Evolutionary conservation across 1,140 invertebrate genomes (phyloP).

Genomic region (Pachyrhynchus sulphureomaculatus): DNA sequence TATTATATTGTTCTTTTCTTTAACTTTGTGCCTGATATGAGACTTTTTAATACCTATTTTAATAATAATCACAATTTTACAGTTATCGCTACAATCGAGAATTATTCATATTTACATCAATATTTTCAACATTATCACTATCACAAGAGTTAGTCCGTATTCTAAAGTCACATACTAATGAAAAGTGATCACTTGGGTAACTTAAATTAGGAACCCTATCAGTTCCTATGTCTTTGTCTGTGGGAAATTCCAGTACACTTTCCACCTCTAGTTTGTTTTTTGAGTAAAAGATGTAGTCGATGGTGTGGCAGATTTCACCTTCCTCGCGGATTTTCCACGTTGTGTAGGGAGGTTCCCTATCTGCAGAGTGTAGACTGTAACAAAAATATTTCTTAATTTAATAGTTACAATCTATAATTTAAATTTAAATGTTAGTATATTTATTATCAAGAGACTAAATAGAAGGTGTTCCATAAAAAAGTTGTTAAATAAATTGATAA

Average conservation of each 20-base stretch:
- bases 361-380: constrained; percentile 44
- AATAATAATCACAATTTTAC: no score
- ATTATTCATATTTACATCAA: neutral
- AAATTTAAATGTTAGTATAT: no score
- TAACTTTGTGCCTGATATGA: no score
- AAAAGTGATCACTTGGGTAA: constrained; percentile 82
- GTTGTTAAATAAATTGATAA: no score
- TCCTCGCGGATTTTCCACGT: constrained; percentile 78
- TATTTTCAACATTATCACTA: constrained; percentile 7
- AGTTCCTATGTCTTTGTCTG: constrained; percentile 66
- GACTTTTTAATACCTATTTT: no score
- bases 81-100: no score
- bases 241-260: constrained; percentile 65
- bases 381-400: no score
- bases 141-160: constrained; percentile 19
- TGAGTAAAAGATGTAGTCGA: constrained; percentile 79
- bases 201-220: constrained; percentile 65
- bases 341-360: constrained; percentile 70
- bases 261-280: constrained; percentile 60
- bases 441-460: no score
- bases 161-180: constrained; percentile 69
- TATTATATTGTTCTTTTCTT: no score
- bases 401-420: no score
- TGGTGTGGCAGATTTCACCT: constrained; percentile 72
- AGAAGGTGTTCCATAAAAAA: no score